Percentiles rank a stretch among this genome's conserved stretches.
These are phyloP conservation scores for Pseudanteris insignis DNA, from an alignment of 2,888 invertebrate species.

Conservation along the genomic window DNA sequence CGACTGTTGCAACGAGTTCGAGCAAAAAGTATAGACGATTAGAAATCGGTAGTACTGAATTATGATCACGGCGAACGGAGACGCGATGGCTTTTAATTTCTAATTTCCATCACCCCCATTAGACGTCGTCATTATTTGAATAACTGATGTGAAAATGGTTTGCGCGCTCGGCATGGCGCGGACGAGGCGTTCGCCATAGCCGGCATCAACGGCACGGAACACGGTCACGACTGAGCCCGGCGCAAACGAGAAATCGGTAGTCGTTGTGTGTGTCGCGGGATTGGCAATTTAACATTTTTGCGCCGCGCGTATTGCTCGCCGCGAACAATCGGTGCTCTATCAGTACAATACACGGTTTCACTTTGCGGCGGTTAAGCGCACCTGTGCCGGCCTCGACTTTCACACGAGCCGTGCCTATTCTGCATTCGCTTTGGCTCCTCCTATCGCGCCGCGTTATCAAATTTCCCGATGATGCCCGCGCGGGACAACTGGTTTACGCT, in stretches of 20 bases:
- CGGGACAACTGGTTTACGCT: too few species aligned
- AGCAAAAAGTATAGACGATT: too few species aligned
- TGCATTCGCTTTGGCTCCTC: conserved; percentile 7
- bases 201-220: too few species aligned
- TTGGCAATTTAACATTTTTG: conserved; percentile 24
- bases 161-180: too few species aligned
- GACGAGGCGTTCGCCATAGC: too few species aligned
- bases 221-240: too few species aligned
- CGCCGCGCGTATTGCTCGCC: conserved; percentile 28
- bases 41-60: too few species aligned
- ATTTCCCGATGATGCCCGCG: conserved; percentile 2
- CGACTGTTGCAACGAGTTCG: too few species aligned
- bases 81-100: not conserved
- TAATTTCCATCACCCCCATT: too few species aligned
- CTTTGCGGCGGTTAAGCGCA: conserved; percentile 24
- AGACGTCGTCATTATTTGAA: too few species aligned
- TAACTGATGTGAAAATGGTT: too few species aligned
- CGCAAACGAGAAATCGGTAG: conserved; percentile 27
- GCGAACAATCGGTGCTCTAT: conserved; percentile 40
- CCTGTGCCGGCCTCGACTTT: conserved; percentile 38
- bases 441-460: conserved; percentile 8
- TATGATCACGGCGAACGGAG: too few species aligned
- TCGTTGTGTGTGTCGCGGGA: conserved; percentile 20
- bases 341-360: conserved; percentile 26
- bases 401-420: conserved; percentile 21